Base-by-base conservation (phyloP, 1,140 invertebrate genomes). In the Cyphomyrmex costatus region DNA sequence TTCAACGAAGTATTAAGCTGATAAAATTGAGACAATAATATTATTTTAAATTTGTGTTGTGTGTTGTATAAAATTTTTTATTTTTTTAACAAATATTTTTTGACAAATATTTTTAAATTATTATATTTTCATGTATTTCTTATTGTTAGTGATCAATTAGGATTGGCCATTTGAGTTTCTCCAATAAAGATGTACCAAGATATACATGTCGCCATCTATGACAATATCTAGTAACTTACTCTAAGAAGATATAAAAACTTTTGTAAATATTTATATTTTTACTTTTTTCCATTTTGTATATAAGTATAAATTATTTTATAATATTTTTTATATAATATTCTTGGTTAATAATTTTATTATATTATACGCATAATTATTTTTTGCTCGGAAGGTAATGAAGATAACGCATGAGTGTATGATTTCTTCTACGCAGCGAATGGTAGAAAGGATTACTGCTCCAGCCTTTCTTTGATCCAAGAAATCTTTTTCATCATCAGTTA, bases 171-270 rank as follows among this genome's bases (percentile, higher is more conserved):
- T 42, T 19, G 36, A 33, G 4, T 61, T 24, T 63, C 42, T 79
- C 21, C 19, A 51, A 51, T 49, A 10, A 16, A 8, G 14, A 49
- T n/a, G n/a, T n/a, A n/a, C n/a, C n/a, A n/a, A 66, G 61, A 79
- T 51, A 68, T 19, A 21, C 16, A 10, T 14, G 56, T 63, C 27
- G 77, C 77, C 77, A 79, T 79, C 77, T 79, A 36, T 66, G 42
- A 51, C 16, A 33, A 51, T 51, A 33, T 19, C 10, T 24, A 8
- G 8, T 6, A 79, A 79, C 46, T 79, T 66, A 19, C 1, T 68
- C 0, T 3, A 21, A 53, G n/a, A 66, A 33, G n/a, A 33, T 63
- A 33, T 65, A 0, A 33, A 68, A 2, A 14, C 7, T 33, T 30
- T 73, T 21, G 12, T 30, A n/a, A 30, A n/a, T 5, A 63, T 27